These are phyloP conservation scores for Actinopyga echinites DNA, from an alignment of 53 echinoderm and acorn worm genomes.

Conservation along the genomic window DNA sequence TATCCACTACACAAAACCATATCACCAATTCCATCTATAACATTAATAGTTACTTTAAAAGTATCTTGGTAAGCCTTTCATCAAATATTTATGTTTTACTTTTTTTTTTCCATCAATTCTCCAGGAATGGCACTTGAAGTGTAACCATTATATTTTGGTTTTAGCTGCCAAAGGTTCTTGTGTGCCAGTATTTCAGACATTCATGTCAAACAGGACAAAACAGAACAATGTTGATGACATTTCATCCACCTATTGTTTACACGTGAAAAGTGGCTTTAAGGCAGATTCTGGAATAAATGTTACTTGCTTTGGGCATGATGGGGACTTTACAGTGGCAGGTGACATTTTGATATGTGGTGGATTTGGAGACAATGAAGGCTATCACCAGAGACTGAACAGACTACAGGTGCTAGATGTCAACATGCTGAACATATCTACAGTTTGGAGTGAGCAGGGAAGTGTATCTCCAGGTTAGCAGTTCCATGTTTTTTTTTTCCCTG, in stretches of 20 bases:
- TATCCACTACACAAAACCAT: too few relatives aligned
- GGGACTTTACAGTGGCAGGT: too few relatives aligned
- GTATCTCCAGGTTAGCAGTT: too few relatives aligned
- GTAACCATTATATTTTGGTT: slow-evolving; percentile 76
- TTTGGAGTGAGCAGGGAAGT: not conserved
- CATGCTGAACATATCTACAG: not conserved
- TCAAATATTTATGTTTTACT: not conserved
- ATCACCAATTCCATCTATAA: too few relatives aligned
- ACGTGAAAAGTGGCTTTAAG: too few relatives aligned
- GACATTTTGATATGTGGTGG: slow-evolving; percentile 29
- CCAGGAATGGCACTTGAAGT: slow-evolving; percentile 97
- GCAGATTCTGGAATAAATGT: too few relatives aligned
- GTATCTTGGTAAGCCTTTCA: too few relatives aligned
- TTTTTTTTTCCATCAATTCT: not conserved
- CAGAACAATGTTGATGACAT: not conserved
- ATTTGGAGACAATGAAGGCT: slow-evolving; percentile 49
- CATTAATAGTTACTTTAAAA: too few relatives aligned
- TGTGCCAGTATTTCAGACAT: not conserved
- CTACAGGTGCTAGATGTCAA: slow-evolving; percentile 9
- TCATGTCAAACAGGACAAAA: not conserved
- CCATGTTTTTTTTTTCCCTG: too few relatives aligned
- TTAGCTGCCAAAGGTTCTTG: slow-evolving; percentile 68
- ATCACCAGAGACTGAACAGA: slow-evolving; percentile 40
- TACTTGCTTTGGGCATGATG: too few relatives aligned
- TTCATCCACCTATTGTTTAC: not conserved